A percentile compares a stretch with the other conserved stretches of the same genome.
These are phyloP conservation scores for Amblyopsis hoosieri DNA, from an alignment of 2,797 vertebrate species.

Conservation along the genomic window DNA sequence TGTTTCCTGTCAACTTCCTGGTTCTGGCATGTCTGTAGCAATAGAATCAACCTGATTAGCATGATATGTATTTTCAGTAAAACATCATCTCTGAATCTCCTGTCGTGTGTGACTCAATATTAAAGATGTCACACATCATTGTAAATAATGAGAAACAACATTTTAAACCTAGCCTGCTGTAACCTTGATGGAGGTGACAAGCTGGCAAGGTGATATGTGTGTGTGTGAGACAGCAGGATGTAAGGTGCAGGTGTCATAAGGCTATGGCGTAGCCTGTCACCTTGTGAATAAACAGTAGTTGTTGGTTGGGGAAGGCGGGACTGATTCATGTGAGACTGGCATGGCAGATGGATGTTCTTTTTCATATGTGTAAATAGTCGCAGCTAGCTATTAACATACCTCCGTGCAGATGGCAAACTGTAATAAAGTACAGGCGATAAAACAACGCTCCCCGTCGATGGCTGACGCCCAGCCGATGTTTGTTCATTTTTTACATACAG, in stretches of 20 bases:
- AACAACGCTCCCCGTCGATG: constrained; percentile 73
- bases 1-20: no score
- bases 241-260: constrained; percentile 77
- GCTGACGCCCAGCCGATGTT: constrained; percentile 72
- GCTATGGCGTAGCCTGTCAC: constrained; percentile 80
- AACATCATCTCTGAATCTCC: no score
- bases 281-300: constrained; percentile 85
- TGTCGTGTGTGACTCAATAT: no score
- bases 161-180: constrained; percentile 18
- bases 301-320: constrained; percentile 80
- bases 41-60: no score
- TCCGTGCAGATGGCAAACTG: constrained; percentile 85
- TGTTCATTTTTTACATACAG: constrained; percentile 80
- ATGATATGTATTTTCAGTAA: no score
- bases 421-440: constrained; percentile 86
- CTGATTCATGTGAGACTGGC: constrained; percentile 82
- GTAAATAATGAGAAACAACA: no score
- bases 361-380: constrained; percentile 81
- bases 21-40: no score
- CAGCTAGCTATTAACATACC: constrained; percentile 84
- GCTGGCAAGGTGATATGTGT: constrained; percentile 53
- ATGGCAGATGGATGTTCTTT: constrained; percentile 86
- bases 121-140: no score
- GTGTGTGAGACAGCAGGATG: constrained; percentile 65
- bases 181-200: constrained; percentile 60